Percentiles rank a stretch among this genome's conserved stretches.
phyloP scores from a whole-genome alignment of 2,113 vertebrate genomes.

The Piprites chloris region DNA sequence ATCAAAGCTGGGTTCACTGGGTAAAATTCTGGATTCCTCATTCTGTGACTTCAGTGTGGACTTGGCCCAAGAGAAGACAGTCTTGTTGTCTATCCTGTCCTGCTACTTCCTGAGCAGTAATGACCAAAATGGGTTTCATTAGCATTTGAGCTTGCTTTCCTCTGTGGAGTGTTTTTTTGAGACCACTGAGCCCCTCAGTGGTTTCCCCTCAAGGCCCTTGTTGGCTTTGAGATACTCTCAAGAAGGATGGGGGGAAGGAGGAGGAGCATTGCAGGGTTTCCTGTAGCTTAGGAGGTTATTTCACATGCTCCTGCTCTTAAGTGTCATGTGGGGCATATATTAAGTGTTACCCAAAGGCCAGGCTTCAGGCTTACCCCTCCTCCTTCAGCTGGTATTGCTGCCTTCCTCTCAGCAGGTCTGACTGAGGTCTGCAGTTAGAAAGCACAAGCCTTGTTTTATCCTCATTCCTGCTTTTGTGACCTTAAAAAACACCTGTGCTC shows the following conservation, averaged over 20 bases:
- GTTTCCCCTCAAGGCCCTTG: not conserved
- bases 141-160: not conserved
- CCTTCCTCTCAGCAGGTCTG: not conserved
- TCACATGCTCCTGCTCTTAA: conserved; percentile 5
- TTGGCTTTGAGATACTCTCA: not conserved
- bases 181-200: not conserved
- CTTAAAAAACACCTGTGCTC: not conserved
- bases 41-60: not conserved
- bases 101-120: not conserved
- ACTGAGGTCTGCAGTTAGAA: not conserved
- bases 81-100: not conserved
- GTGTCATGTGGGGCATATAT: conserved; percentile 24
- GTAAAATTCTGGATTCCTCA: not conserved
- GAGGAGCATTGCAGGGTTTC: not conserved
- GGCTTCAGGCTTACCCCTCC: not conserved
- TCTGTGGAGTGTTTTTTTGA: not conserved
- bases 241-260: not conserved
- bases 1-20: not conserved
- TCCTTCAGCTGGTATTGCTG: not conserved
- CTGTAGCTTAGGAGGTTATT: conserved; percentile 48
- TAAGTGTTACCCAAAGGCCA: conserved; percentile 5
- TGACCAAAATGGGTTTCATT: not conserved
- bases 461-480: not conserved
- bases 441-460: not conserved
- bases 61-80: not conserved